Percentiles rank a stretch among this genome's conserved stretches.
phyloP scores from a whole-genome alignment of 2,888 invertebrate species.

The Microctonus aethiopoides region DNA sequence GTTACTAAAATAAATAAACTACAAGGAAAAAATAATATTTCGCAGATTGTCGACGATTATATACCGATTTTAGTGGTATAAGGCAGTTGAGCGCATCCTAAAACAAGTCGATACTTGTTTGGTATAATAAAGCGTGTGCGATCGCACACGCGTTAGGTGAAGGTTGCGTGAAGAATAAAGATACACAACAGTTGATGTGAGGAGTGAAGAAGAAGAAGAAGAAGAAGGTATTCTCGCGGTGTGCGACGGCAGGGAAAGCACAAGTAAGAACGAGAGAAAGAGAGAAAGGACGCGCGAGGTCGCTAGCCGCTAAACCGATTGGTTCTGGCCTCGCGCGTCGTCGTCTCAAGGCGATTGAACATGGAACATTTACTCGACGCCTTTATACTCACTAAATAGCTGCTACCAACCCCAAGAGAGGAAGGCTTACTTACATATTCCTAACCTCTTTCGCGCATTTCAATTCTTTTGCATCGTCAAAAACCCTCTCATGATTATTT shows the following conservation, averaged over 20 bases:
- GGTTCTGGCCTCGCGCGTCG: conserved; percentile 44
- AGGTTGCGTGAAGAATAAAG: not conserved
- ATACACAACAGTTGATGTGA: too few species aligned
- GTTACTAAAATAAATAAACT: not conserved
- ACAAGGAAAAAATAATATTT: not conserved
- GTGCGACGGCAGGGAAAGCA: not conserved
- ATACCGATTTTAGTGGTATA: not conserved
- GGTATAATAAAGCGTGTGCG: not conserved
- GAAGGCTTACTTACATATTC: too few species aligned
- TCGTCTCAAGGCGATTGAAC: conserved; percentile 40
- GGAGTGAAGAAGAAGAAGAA: not conserved
- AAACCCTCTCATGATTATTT: not conserved
- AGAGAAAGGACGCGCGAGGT: conserved; percentile 38
- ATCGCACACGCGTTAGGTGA: conserved; percentile 17
- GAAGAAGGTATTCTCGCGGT: not conserved
- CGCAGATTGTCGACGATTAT: not conserved
- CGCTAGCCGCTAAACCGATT: conserved; percentile 47
- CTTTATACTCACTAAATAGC: conserved; percentile 31
- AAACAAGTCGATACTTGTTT: conserved; percentile 26
- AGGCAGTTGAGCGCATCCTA: conserved; percentile 13
- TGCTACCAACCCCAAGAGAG: conserved; percentile 22
- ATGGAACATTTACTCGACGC: conserved; percentile 28
- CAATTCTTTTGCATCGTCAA: not conserved
- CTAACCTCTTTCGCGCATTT: conserved; percentile 6
- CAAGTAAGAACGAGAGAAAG: conserved; percentile 6